phyloP scores from a whole-genome alignment of 2,113 vertebrate genomes.

The Zosterops hypoxanthus region DNA sequence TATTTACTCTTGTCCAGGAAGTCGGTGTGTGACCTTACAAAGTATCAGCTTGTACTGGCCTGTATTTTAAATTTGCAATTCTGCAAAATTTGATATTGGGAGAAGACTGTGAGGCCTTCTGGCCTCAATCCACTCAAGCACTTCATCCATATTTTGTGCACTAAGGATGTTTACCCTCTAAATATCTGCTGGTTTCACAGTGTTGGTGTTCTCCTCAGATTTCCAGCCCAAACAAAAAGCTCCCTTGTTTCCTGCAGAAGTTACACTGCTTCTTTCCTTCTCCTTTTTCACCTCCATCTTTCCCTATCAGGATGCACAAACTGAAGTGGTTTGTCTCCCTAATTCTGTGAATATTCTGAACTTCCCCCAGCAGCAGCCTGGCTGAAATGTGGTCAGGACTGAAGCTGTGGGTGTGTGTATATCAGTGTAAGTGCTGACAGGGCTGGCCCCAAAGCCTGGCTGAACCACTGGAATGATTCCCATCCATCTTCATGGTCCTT shows the following conservation, averaged over 20 bases:
- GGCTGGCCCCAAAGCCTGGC: background rate
- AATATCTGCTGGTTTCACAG: background rate
- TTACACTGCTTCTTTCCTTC: background rate
- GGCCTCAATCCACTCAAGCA: background rate
- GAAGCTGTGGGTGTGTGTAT: accelerated
- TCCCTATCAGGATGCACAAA: background rate
- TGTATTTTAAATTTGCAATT: background rate
- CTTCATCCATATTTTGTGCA: background rate
- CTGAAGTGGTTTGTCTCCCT: background rate
- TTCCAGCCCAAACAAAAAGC: background rate
- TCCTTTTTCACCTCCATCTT: background rate
- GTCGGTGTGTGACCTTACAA: background rate
- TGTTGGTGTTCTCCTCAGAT: background rate
- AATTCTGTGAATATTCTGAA: background rate
- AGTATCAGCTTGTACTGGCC: background rate
- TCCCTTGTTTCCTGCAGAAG: background rate
- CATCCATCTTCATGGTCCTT: background rate
- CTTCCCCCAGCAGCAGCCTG: background rate
- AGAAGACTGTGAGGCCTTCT: background rate
- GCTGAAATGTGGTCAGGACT: background rate
- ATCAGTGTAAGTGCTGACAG: background rate
- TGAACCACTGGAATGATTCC: background rate
- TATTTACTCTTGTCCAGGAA: background rate
- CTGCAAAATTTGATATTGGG: background rate
- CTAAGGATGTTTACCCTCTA: background rate